phyloP scores from a whole-genome alignment of 2,113 vertebrate species.

The Callospermophilus lateralis region DNA sequence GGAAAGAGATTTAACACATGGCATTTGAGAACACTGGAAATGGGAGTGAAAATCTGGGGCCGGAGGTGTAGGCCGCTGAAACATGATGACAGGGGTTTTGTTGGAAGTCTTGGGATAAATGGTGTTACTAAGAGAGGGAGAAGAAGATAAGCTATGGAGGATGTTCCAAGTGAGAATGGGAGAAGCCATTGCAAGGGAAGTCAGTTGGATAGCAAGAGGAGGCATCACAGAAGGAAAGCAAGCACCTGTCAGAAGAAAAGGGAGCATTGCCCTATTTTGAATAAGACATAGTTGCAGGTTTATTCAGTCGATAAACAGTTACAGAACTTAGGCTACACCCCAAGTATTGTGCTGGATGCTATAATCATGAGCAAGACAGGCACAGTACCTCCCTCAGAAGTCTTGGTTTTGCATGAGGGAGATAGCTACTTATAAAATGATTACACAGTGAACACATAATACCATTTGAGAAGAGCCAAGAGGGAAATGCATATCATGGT shows the following conservation, averaged over 20 bases:
- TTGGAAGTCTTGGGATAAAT: background rate
- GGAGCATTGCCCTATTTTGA: background rate
- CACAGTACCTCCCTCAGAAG: background rate
- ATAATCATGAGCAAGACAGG: background rate
- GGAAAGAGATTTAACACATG: background rate
- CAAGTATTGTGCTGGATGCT: background rate
- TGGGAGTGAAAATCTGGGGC: background rate
- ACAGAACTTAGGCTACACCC: background rate
- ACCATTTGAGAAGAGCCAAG: background rate
- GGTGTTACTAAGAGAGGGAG: background rate
- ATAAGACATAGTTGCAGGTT: background rate
- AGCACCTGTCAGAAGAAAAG: background rate
- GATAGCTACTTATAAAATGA: background rate
- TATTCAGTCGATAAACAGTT: background rate
- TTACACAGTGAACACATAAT: background rate
- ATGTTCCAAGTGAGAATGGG: background rate
- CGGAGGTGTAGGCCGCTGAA: background rate
- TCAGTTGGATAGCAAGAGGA: background rate
- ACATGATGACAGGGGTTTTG: background rate
- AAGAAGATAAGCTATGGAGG: background rate
- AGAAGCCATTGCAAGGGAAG: background rate
- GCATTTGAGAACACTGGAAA: slow-evolving; percentile 20
- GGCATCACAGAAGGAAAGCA: background rate
- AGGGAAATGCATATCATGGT: background rate
- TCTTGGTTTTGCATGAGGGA: background rate